phyloP scores from a whole-genome alignment of 2,113 vertebrate genomes.

The Nothocercus nigrocapillus region DNA sequence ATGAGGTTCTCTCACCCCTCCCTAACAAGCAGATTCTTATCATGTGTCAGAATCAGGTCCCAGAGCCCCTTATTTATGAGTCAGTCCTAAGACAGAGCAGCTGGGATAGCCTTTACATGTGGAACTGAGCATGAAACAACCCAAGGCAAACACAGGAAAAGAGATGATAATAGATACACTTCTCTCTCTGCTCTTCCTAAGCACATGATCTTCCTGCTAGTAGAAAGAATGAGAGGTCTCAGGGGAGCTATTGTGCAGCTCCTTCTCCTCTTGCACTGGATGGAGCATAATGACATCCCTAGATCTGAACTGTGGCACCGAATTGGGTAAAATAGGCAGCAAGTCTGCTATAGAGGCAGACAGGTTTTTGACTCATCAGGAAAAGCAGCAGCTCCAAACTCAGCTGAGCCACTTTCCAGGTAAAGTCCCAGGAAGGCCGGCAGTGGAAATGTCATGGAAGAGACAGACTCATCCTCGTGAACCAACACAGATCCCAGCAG shows the following conservation, averaged over 20 bases:
- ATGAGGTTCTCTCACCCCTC: neutral
- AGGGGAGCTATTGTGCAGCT: fast-evolving
- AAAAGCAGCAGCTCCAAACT: neutral
- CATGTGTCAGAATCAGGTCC: neutral
- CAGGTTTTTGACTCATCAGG: neutral
- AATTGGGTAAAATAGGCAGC: fast-evolving
- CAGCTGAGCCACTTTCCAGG: neutral
- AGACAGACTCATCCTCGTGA: neutral
- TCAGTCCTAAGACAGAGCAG: neutral
- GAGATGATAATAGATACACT: neutral
- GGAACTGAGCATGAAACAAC: neutral
- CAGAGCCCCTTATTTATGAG: neutral
- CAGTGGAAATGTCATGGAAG: fast-evolving
- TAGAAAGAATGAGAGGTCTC: neutral
- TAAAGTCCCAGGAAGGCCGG: neutral
- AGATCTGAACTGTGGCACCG: fast-evolving
- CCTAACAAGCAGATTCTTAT: neutral
- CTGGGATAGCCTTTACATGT: neutral
- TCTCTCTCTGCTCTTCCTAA: neutral
- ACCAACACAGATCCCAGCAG: neutral
- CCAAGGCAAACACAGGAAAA: neutral
- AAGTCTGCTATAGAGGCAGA: neutral
- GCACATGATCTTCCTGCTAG: neutral
- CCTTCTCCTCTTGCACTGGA: neutral
- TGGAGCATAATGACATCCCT: neutral